phyloP scores from a whole-genome alignment of 2,797 vertebrate genomes.

The Jordanella pulchra region DNA sequence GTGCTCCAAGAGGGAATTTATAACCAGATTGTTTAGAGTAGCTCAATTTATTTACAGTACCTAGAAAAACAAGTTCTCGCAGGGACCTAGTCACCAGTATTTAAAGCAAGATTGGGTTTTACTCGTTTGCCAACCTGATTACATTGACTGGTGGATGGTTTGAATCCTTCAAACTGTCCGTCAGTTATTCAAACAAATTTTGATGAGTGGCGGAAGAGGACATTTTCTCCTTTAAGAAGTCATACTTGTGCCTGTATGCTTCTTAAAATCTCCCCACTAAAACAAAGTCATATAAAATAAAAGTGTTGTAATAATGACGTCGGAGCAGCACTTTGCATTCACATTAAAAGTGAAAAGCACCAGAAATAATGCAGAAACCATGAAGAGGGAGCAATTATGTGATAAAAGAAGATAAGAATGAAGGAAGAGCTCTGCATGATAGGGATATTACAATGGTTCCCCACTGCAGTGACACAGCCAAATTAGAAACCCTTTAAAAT shows the following conservation, averaged over 20 bases:
- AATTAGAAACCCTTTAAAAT: neutral
- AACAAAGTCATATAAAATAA: constrained; percentile 15
- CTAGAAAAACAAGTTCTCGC: constrained; percentile 50
- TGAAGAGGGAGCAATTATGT: constrained; percentile 1
- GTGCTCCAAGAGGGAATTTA: constrained; percentile 57
- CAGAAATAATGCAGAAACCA: constrained; percentile 1
- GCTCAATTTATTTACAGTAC: constrained; percentile 67
- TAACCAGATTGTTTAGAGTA: constrained; percentile 71
- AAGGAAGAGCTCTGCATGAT: neutral
- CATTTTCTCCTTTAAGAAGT: constrained; percentile 40
- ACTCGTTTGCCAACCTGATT: constrained; percentile 59
- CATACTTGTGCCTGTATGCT: constrained; percentile 21
- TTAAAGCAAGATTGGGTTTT: constrained; percentile 60
- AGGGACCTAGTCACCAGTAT: constrained; percentile 47
- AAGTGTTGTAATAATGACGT: constrained; percentile 3
- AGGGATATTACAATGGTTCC: neutral
- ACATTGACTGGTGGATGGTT: constrained; percentile 37
- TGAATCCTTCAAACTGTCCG: constrained; percentile 22
- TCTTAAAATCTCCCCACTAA: constrained; percentile 35
- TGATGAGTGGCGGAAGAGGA: too few relatives aligned
- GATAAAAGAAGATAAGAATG: neutral
- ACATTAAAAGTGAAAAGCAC: neutral
- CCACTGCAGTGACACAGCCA: neutral
- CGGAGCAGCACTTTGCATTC: neutral
- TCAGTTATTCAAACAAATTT: constrained; percentile 50